Evolutionary conservation across 1,140 invertebrate genomes (phyloP), one percentile per base, ranked within the genome.

Genomic region (Drosophila pruinosa): DNA sequence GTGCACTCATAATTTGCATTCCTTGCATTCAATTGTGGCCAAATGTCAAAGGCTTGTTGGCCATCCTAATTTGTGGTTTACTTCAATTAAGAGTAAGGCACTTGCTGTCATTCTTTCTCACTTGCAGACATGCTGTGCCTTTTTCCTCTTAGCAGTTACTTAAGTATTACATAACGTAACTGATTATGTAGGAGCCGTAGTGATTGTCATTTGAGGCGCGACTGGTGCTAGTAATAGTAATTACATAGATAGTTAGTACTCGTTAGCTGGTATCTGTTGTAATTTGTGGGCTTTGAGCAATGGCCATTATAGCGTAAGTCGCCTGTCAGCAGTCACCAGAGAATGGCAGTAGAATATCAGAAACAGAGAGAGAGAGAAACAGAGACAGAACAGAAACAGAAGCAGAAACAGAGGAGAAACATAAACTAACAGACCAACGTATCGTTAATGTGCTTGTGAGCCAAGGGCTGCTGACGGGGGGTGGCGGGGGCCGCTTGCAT

Each of bases 361-460:
- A 22, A 45, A 31, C 22, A 36, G 19, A 59, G 45, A 15, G 17
- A 12, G 15, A n/a, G 10, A 53, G 26, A 62, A 10, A 34, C 14
- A 53, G 26, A 62, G 14, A 34, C 14, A 48, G 28, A 0, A 21
- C 14, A 47, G 28, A 38, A 45, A 5, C 4, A 41, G 53, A 61
- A 61, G 45, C 34, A 43, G 56, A 19, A 45, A 34, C 24, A 43
- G 19, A 50, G 34, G 34, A 41, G 48, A 50, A 63, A 69, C 75
- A 68, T 64, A 72, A 78, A 75, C 65, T 74, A 72, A 75, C 71
- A 86, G 73, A 34, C 39, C 64, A 67, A 64, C 75, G 67, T 65
- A 78, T 54, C 77, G 82, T 75, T 85, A 85, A 85, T 85, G 81
- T 86, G 81, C 57, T 61, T 78, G 62, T 47, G 43, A 48, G 38